Evolutionary conservation across 2,888 invertebrate species (phyloP).

Genomic region (Diadegma fenestrale): DNA sequence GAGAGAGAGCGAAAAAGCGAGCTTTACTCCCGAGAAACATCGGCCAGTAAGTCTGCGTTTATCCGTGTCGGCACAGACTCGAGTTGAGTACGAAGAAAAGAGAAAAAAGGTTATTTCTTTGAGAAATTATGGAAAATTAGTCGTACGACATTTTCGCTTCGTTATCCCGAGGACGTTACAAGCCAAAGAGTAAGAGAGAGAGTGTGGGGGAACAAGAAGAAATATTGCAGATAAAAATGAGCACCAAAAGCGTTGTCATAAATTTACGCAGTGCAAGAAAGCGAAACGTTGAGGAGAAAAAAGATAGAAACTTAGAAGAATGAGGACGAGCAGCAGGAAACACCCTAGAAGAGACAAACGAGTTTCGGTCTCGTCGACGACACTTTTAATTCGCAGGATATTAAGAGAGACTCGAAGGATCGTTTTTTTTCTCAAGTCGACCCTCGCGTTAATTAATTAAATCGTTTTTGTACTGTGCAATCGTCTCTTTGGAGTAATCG

Average conservation of each 20-base stretch:
- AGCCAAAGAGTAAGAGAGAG: slow-evolving; percentile 47
- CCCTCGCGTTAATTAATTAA: slow-evolving; percentile 60
- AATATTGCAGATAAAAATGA: slow-evolving; percentile 61
- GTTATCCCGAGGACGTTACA: slow-evolving; percentile 70
- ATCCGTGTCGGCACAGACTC: slow-evolving; percentile 41
- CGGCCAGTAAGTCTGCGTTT: slow-evolving; percentile 68
- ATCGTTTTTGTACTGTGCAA: slow-evolving; percentile 28
- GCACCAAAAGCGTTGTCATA: slow-evolving; percentile 63
- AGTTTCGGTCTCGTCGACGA: slow-evolving; percentile 78
- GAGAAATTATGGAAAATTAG: slow-evolving; percentile 83
- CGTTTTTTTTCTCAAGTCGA: slow-evolving; percentile 58
- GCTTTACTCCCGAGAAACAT: slow-evolving; percentile 48
- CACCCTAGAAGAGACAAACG: slow-evolving; percentile 74
- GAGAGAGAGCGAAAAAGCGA: slow-evolving; percentile 62
- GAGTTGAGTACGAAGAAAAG: slow-evolving; percentile 32
- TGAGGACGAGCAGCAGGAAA: slow-evolving; percentile 54
- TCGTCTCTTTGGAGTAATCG: neutral
- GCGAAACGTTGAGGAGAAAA: slow-evolving; percentile 33
- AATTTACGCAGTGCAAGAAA: slow-evolving; percentile 62
- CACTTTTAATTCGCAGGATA: slow-evolving; percentile 76
- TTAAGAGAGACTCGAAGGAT: slow-evolving; percentile 69
- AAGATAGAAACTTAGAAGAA: slow-evolving; percentile 34
- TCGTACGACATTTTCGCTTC: slow-evolving; percentile 79
- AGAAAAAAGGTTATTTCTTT: slow-evolving; percentile 67
- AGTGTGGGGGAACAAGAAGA: slow-evolving; percentile 44